These are phyloP conservation scores for Pammene aurita DNA, from an alignment of 2,888 invertebrate species.

Conservation along the genomic window DNA sequence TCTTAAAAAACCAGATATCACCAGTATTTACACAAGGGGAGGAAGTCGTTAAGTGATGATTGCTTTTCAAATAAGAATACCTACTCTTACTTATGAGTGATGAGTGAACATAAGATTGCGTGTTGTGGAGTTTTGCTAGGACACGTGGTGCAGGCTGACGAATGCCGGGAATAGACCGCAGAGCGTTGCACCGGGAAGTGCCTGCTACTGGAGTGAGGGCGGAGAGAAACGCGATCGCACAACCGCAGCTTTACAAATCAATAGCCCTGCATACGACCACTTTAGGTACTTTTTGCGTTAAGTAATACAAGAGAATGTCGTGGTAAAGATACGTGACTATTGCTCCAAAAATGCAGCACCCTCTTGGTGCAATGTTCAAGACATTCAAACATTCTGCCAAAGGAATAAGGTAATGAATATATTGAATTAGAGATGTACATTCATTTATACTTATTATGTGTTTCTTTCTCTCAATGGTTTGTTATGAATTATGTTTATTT, in stretches of 20 bases:
- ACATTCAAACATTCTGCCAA: too few species aligned
- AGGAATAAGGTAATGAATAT: too few species aligned
- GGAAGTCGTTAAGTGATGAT: constrained; percentile 20
- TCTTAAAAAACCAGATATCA: too few species aligned
- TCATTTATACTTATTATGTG: too few species aligned
- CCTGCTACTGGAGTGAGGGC: constrained; percentile 33
- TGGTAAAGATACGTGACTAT: neutral
- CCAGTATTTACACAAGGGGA: neutral
- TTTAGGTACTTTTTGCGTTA: neutral
- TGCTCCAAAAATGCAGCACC: too few species aligned
- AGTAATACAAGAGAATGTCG: too few species aligned
- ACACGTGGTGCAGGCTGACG: constrained; percentile 31
- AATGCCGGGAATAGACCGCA: constrained; percentile 38
- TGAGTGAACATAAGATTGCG: constrained; percentile 18
- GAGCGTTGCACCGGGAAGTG: constrained; percentile 48
- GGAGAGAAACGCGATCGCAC: constrained; percentile 41
- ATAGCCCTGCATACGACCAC: constrained; percentile 26
- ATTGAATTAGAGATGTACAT: too few species aligned
- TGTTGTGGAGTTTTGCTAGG: constrained; percentile 24
- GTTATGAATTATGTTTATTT: too few species aligned
- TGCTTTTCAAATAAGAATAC: constrained; percentile 9
- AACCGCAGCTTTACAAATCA: constrained; percentile 22
- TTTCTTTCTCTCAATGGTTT: too few species aligned
- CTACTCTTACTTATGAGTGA: constrained; percentile 11
- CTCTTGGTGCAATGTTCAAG: too few species aligned